Conservation (phyloP, 1,140 invertebrate species). For the Drosophila carrolli region DNA sequence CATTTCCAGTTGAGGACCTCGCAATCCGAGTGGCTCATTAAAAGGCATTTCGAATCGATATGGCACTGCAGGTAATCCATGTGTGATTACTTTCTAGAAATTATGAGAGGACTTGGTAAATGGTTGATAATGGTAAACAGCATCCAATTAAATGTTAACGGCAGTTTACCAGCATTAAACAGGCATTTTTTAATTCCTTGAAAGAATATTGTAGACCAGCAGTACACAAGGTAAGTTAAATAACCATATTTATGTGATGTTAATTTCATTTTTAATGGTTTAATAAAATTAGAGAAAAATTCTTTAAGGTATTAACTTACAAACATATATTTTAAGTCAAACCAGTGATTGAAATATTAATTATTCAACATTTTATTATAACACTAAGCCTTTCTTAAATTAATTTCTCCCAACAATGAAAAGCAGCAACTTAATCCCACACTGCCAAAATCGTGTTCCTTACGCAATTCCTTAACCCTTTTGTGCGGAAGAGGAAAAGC, state of each 20-base stretch:
- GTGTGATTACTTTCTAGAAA: background rate
- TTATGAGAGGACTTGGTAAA: background rate
- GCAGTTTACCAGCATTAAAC: background rate
- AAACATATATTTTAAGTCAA: too few relatives aligned
- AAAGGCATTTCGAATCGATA: conserved; percentile 4
- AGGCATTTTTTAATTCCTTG: too few relatives aligned
- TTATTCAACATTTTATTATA: too few relatives aligned
- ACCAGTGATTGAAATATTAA: too few relatives aligned
- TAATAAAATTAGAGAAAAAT: too few relatives aligned
- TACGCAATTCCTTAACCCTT: background rate
- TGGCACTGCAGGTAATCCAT: background rate
- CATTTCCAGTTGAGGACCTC: background rate
- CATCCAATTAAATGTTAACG: background rate
- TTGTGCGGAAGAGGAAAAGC: background rate
- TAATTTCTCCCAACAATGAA: background rate
- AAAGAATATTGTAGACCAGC: too few relatives aligned
- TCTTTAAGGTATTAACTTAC: too few relatives aligned
- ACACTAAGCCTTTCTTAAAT: background rate
- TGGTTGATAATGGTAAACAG: background rate
- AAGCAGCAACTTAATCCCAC: background rate
- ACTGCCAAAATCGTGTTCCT: background rate
- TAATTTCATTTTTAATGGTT: too few relatives aligned
- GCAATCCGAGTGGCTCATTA: conserved; percentile 11
- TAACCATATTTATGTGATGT: too few relatives aligned
- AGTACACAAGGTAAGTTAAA: too few relatives aligned